Evolutionary conservation across 2,797 vertebrate species (phyloP).

Genomic region (Etheostoma nigrum): DNA sequence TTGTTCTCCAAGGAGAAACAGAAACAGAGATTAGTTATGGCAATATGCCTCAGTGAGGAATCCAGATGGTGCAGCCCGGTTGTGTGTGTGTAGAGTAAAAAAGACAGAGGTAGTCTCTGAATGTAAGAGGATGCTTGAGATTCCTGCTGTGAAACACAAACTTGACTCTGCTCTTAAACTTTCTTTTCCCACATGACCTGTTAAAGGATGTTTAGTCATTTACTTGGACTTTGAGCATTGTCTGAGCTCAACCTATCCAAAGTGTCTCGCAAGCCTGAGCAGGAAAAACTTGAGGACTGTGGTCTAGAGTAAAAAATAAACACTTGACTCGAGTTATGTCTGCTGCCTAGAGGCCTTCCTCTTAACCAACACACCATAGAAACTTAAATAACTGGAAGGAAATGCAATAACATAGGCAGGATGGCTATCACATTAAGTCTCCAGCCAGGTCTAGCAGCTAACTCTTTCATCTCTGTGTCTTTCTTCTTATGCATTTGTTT

Average conservation of each 20-base stretch:
- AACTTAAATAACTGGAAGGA: conserved; percentile 46
- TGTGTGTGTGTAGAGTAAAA: conserved; percentile 25
- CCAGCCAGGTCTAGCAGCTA: neutral
- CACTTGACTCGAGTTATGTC: conserved; percentile 45
- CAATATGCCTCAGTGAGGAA: conserved; percentile 45
- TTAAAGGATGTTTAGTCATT: conserved; percentile 22
- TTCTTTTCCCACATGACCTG: conserved; percentile 2
- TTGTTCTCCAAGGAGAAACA: conserved; percentile 59
- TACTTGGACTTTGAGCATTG: neutral
- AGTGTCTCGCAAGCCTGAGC: conserved; percentile 22
- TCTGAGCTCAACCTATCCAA: conserved; percentile 1
- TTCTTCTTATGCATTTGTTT: conserved; percentile 25
- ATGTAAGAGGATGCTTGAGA: conserved; percentile 15
- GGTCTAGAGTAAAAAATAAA: conserved; percentile 65
- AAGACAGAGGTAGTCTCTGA: conserved; percentile 20
- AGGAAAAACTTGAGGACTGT: conserved; percentile 23
- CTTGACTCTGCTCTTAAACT: conserved; percentile 13
- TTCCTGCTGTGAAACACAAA: conserved; percentile 33
- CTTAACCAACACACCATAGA: conserved; percentile 51
- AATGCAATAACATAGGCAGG: conserved; percentile 46
- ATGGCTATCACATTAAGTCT: conserved; percentile 63
- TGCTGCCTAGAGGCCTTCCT: conserved; percentile 58
- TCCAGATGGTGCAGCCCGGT: conserved; percentile 58
- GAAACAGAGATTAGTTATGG: conserved; percentile 56
- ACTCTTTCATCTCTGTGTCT: conserved; percentile 10